A percentile compares a stretch with the other conserved stretches of the same genome.
phyloP scores from a whole-genome alignment of 2,113 vertebrate species.

The Turdus rufiventris region DNA sequence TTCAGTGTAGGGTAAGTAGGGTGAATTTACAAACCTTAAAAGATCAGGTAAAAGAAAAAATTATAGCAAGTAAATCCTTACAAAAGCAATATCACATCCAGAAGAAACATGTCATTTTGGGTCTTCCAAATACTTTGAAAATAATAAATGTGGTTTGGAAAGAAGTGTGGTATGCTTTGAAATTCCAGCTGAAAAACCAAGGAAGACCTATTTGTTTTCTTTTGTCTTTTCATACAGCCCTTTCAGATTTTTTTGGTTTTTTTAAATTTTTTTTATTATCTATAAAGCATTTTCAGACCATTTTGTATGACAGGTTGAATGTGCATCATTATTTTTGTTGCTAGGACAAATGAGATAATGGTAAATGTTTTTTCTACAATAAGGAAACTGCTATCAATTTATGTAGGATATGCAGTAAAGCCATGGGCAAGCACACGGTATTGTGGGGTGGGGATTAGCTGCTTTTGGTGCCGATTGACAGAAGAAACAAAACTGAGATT shows the following conservation, averaged over 20 bases:
- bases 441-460: not conserved
- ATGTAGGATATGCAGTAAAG: not conserved
- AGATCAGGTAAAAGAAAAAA: constrained; percentile 38
- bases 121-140: constrained; percentile 51
- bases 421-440: not conserved
- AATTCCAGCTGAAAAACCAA: constrained; percentile 50
- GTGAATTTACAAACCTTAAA: constrained; percentile 34
- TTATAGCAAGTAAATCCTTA: constrained; percentile 18
- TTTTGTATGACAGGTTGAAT: constrained; percentile 26
- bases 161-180: constrained; percentile 38
- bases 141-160: constrained; percentile 60
- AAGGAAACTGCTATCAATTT: not conserved
- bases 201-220: constrained; percentile 46
- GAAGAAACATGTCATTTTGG: constrained; percentile 57
- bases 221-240: constrained; percentile 8
- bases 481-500: not conserved
- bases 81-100: constrained; percentile 45
- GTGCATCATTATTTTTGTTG: not conserved
- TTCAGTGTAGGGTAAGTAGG: not conserved
- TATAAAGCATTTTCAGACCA: constrained; percentile 23
- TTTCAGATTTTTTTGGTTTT: not conserved
- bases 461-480: not conserved
- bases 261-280: not conserved
- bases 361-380: constrained; percentile 8
- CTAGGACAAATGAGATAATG: constrained; percentile 9